These are phyloP conservation scores for Phania funesta DNA, from an alignment of 2,888 invertebrate genomes.

Conservation along the genomic window DNA sequence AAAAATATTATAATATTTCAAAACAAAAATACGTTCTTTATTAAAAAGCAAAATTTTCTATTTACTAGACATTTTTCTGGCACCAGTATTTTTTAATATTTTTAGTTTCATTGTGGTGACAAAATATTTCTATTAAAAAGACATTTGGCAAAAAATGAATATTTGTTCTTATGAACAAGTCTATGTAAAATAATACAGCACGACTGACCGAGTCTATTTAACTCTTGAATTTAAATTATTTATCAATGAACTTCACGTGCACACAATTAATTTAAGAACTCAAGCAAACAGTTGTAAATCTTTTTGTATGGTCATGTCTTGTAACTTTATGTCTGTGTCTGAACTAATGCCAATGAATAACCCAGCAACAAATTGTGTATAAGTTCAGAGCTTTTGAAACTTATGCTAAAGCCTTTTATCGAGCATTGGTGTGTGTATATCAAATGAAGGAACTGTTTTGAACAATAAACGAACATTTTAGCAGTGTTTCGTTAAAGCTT, in stretches of 20 bases:
- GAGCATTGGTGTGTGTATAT: too few relatives aligned
- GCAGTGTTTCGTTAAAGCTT: too few relatives aligned
- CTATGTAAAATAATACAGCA: slow-evolving; percentile 16
- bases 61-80: neutral
- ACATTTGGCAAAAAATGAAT: neutral
- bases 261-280: slow-evolving; percentile 54
- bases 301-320: slow-evolving; percentile 31
- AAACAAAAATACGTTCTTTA: too few relatives aligned
- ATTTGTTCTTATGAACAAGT: slow-evolving; percentile 17
- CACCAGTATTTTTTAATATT: neutral
- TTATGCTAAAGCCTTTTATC: too few relatives aligned
- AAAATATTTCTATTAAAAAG: slow-evolving; percentile 19
- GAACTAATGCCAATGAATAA: neutral
- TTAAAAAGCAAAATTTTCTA: neutral
- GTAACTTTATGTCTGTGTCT: neutral
- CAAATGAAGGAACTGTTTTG: too few relatives aligned
- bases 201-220: slow-evolving; percentile 1
- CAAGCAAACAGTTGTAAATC: slow-evolving; percentile 35
- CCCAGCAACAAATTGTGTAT: slow-evolving; percentile 9
- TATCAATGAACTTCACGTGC: slow-evolving; percentile 61
- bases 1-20: too few relatives aligned
- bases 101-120: neutral
- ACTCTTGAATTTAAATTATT: neutral
- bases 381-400: too few relatives aligned
- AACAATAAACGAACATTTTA: too few relatives aligned